Conservation (phyloP, 1,140 invertebrate species). For the Leptinotarsa defecta region DNA sequence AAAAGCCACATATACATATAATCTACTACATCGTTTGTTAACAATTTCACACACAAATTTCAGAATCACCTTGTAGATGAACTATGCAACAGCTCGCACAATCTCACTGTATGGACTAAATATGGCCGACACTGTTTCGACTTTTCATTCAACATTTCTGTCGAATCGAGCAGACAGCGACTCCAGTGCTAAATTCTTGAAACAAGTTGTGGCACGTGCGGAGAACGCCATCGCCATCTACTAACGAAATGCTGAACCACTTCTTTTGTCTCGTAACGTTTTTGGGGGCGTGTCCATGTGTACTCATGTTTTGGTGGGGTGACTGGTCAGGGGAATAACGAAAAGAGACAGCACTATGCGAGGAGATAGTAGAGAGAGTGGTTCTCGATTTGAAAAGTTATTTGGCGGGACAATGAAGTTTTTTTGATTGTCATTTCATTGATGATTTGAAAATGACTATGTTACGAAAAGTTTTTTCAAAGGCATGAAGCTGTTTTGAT, state of each 20-base stretch:
- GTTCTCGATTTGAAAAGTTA: neutral
- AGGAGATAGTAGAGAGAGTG: neutral
- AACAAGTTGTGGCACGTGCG: neutral
- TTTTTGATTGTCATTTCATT: too few species aligned
- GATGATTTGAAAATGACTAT: too few species aligned
- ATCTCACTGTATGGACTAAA: neutral
- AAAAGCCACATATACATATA: too few species aligned
- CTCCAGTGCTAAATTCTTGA: neutral
- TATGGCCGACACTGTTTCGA: neutral
- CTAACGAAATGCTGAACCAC: neutral
- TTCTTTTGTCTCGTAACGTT: neutral
- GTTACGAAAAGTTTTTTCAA: too few species aligned
- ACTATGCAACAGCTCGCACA: too few species aligned
- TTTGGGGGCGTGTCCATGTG: constrained; percentile 29
- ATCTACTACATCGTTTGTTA: too few species aligned
- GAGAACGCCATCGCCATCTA: neutral
- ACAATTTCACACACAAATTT: too few species aligned
- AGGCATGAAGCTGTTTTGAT: too few species aligned
- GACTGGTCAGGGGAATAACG: constrained; percentile 33
- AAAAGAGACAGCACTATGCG: constrained; percentile 23
- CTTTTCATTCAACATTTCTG: too few species aligned
- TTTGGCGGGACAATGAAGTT: neutral
- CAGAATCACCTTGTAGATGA: too few species aligned
- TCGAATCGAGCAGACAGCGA: neutral
- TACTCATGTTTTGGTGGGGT: constrained; percentile 28